These are phyloP conservation scores for Formicarius rufipectus DNA, from an alignment of 2,113 vertebrate species.

Conservation along the genomic window DNA sequence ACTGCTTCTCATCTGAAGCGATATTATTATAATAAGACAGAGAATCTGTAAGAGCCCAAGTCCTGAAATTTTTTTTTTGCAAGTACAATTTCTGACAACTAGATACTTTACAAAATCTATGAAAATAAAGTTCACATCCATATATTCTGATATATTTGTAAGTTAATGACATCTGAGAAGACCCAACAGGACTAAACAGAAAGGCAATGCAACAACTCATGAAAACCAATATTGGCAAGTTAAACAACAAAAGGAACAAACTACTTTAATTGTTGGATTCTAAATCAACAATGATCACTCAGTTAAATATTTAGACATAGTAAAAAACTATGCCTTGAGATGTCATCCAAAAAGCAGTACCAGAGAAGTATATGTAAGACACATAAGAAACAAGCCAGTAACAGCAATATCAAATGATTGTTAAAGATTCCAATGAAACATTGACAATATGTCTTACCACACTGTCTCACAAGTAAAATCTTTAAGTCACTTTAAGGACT, in stretches of 20 bases:
- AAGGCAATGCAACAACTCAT: not conserved
- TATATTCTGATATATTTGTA: not conserved
- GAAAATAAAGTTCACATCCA: not conserved
- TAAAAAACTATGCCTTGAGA: not conserved
- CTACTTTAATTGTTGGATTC: not conserved
- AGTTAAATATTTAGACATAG: not conserved
- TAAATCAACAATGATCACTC: not conserved
- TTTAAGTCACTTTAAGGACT: not conserved
- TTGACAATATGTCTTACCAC: not conserved
- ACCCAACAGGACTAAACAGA: not conserved
- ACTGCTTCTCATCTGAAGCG: not conserved
- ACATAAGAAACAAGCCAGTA: not conserved
- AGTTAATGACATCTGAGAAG: not conserved
- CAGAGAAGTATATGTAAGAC: accelerated
- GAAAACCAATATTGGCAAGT: not conserved
- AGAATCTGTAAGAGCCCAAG: not conserved
- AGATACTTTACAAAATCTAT: not conserved
- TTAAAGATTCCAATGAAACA: not conserved
- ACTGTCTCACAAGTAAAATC: not conserved
- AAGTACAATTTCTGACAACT: not conserved
- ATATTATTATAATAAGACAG: not conserved
- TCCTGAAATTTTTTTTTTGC: not conserved
- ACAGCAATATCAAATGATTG: not conserved
- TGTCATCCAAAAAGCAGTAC: not conserved
- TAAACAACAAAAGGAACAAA: not conserved